A percentile compares a stretch with the other conserved stretches of the same genome.
Evolutionary conservation across 2,888 invertebrate species (phyloP).

Genomic region (Cephus spinipes): DNA sequence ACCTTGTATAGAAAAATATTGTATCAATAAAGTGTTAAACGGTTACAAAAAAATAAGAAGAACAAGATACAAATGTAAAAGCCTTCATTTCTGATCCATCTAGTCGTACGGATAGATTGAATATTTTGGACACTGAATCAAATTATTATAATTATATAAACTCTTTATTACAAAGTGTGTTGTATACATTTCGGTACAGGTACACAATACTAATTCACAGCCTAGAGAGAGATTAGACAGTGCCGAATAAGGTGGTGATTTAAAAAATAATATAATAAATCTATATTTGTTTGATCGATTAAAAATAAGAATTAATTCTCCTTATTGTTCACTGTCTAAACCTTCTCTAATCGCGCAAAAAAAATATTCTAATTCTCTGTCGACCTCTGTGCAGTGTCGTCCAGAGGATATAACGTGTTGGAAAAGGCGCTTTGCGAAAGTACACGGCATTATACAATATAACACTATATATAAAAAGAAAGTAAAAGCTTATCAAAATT

Average conservation of each 20-base stretch:
- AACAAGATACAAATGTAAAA: background rate
- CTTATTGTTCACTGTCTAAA: background rate
- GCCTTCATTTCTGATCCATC: background rate
- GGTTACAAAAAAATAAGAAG: conserved; percentile 47
- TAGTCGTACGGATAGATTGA: background rate
- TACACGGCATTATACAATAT: background rate
- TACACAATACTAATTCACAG: conserved; percentile 10
- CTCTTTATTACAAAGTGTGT: conserved; percentile 11
- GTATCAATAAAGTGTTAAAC: conserved; percentile 61
- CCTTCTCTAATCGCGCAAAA: background rate
- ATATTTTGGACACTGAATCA: too few species aligned
- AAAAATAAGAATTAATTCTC: background rate
- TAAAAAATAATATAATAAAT: background rate
- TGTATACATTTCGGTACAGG: conserved; percentile 10
- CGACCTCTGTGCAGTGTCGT: background rate
- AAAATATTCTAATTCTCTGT: background rate
- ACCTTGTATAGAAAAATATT: conserved; percentile 57
- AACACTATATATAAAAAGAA: background rate
- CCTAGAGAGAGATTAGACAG: conserved; percentile 8
- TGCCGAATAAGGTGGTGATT: background rate
- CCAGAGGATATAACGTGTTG: background rate
- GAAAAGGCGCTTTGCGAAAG: background rate
- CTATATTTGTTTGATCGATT: background rate
- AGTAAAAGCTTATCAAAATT: conserved; percentile 7
- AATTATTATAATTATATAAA: background rate